Base-by-base conservation (phyloP, 1,140 invertebrate species). In the Popillia japonica region DNA sequence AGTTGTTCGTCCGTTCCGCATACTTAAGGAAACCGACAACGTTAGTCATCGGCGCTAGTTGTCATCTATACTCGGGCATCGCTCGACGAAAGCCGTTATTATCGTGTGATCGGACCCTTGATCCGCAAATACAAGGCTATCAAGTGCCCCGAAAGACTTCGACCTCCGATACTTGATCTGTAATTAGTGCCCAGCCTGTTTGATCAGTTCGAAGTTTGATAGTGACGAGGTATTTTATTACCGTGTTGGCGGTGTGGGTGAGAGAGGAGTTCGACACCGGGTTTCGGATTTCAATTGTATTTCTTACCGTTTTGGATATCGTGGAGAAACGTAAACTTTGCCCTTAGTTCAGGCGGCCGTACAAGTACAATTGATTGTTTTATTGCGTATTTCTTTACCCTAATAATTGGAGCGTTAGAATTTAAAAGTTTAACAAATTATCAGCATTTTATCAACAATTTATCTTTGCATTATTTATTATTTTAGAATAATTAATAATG, bases 211-310 rank as follows among this genome's bases (percentile, higher is more conserved):
- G 48, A 17, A 68, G 61, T 34, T 68, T 68, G 61, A 68, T 22
- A 68, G 61, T 68, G 61, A 68, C 61, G 61, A 27, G 61, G 61
- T 68, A 68, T 68, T 68, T 68, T 68, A 68, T 68, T 68, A 68
- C 61, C 6, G 61, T 23, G 27, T 68, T 2, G 61, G 9, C 20
- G 11, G n/a, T 10, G 6, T 10, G 44, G 44, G 44, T 48, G n/a
- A 17, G 61, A 68, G 20, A 23, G 61, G 20, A 68, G 22, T 68
- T 68, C 17, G 48, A 17, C 11, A 17, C 61, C 44, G 8, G 8
- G 61, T 22, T 23, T 68, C 61, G 22, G 10, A 23, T 68, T 68
- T 68, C 61, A 68, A 68, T 68, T 68, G 27, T 22, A 17, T 68
- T 68, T 68, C 27, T 34, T 34, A 4, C 4, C 4, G 27, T 34